These are phyloP conservation scores for Himalopsyche japonica DNA, from an alignment of 2,888 invertebrate species.

Conservation along the genomic window DNA sequence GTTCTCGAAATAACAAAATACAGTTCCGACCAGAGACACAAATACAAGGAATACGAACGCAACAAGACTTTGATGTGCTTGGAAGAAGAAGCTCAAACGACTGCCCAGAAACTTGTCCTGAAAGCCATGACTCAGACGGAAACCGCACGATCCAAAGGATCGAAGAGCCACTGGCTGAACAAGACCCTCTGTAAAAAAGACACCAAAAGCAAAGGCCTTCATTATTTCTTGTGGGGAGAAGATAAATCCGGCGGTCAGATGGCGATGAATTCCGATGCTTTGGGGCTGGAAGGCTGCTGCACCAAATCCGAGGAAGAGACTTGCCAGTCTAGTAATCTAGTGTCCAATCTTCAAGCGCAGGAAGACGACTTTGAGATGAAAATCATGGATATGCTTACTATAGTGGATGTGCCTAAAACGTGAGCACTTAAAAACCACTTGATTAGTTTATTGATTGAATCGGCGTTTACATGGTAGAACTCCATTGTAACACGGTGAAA, in stretches of 20 bases:
- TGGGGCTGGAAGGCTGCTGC: constrained; percentile 45
- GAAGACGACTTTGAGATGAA: constrained; percentile 44
- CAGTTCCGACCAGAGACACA: constrained; percentile 18
- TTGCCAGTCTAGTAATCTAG: constrained; percentile 45
- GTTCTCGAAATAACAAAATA: constrained; percentile 20
- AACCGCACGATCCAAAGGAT: not conserved
- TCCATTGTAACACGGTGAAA: too few species aligned
- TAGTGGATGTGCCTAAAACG: constrained; percentile 14
- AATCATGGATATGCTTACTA: not conserved
- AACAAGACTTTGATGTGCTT: constrained; percentile 19
- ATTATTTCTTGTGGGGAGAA: constrained; percentile 14
- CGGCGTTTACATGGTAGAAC: too few species aligned
- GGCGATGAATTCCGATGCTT: constrained; percentile 43
- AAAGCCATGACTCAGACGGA: not conserved
- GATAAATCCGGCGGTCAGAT: constrained; percentile 43
- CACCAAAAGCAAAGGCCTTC: constrained; percentile 1
- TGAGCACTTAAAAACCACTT: not conserved
- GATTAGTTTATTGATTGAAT: too few species aligned
- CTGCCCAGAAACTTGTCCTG: not conserved
- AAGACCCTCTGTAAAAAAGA: constrained; percentile 35
- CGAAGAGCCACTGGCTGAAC: constrained; percentile 34
- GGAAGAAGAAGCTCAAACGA: constrained; percentile 10
- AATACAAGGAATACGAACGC: constrained; percentile 25
- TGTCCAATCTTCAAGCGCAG: constrained; percentile 47
- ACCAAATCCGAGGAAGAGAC: constrained; percentile 48